Evolutionary conservation across 1,140 invertebrate species (phyloP), one percentile per base, ranked within the genome.

Genomic region (Drosophila equinoxialis): DNA sequence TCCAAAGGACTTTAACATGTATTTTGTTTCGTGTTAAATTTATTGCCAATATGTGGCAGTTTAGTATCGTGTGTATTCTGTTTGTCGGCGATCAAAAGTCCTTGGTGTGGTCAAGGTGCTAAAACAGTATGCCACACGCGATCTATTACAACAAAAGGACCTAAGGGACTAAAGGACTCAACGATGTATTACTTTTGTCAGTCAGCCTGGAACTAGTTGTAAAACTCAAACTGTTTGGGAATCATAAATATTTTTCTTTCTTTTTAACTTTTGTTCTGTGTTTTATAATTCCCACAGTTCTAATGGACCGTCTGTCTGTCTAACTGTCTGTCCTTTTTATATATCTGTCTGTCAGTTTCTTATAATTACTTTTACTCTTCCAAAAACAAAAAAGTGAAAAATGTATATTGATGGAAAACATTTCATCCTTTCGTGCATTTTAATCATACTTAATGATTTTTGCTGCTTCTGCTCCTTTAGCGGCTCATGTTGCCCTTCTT

Each of bases 371-470:
- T 64, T 64, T 45, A 64, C 39, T 64, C 42, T 45, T 30, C n/a
- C 39, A 64, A 51, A 35, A 30, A 30, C 30, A 6, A 30, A 30
- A 30, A 51, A 64, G 61, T 64, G 61, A 64, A 64, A 64, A 64
- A 64, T 64, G 61, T 64, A 64, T 64, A 64, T 64, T 64, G 61
- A 64, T 30, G 39, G 55, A 83, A 79, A 72, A 68, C 68, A 79
- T 66, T 85, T 71, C 66, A 82, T 82, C 75, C 67, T 85, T 77
- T 85, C 61, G 72, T 79, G 70, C 71, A 75, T 82, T 85, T 84
- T 69, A 67, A 77, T 80, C 77, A 84, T 83, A 61, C 79, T 71
- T 81, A 81, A 81, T 81, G 74, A 77, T 81, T 81, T 77, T 71
- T 77, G 63, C 55, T 80, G 64, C 37, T 65, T 55, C 13, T 41